phyloP scores from a whole-genome alignment of 2,888 invertebrate species.

The Drosophila austrosaltans region DNA sequence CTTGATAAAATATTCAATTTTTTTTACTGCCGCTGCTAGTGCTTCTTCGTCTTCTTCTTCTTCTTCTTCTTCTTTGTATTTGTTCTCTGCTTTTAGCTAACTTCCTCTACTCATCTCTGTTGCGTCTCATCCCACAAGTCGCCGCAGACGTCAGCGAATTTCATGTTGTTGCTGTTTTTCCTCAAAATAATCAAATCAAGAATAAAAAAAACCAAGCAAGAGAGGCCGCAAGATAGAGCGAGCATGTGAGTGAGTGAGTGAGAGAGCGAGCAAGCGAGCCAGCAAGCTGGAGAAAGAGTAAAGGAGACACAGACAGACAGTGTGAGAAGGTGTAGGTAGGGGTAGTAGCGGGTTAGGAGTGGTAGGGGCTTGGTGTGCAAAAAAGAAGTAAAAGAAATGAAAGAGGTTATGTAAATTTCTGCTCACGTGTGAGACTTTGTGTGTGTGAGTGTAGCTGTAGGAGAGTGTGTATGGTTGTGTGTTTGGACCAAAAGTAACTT shows the following conservation, averaged over 20 bases:
- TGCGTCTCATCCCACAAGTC: conserved; percentile 18
- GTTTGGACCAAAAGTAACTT: conserved; percentile 31
- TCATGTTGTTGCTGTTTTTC: conserved; percentile 17
- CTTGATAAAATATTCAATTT: conserved; percentile 57
- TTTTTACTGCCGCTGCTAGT: conserved; percentile 21
- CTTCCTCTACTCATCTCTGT: conserved; percentile 46
- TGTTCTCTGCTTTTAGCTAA: conserved; percentile 17
- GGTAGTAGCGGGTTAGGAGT: not conserved
- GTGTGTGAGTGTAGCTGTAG: conserved; percentile 12
- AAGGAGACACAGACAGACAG: not conserved
- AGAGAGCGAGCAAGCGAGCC: not conserved
- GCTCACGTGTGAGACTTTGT: conserved; percentile 23
- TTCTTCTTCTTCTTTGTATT: not conserved
- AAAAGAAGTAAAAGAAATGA: conserved; percentile 30
- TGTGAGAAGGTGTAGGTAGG: not conserved
- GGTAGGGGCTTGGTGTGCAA: not conserved
- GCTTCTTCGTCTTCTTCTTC: conserved; percentile 12
- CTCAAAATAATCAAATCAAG: conserved; percentile 71
- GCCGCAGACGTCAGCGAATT: conserved; percentile 21
- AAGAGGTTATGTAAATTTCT: conserved; percentile 72
- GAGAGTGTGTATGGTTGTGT: conserved; percentile 22
- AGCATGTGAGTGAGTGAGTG: not conserved
- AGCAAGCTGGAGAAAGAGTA: not conserved
- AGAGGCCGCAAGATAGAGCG: not conserved
- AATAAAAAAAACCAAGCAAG: not conserved